These are phyloP conservation scores for Drosophila mettleri DNA, from an alignment of 2,888 invertebrate genomes.

Conservation along the genomic window DNA sequence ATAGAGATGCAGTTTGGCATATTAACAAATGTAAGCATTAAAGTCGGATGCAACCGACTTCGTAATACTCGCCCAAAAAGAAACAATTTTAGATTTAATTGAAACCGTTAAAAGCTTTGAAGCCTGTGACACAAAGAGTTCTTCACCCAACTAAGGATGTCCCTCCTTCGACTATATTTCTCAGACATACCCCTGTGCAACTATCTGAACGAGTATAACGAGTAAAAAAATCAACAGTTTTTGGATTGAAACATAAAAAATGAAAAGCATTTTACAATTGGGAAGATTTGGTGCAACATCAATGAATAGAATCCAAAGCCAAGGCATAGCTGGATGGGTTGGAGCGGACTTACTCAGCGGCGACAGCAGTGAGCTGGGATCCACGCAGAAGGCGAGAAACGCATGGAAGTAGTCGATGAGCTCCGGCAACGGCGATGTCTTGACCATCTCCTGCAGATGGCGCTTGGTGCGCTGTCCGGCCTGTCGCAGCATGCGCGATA, in stretches of 20 bases:
- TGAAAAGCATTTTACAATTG: constrained; percentile 30
- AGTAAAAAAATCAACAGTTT: not conserved
- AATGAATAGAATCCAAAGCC: constrained; percentile 11
- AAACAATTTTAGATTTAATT: not conserved
- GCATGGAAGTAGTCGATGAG: constrained; percentile 97
- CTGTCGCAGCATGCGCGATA: constrained; percentile 91
- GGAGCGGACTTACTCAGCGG: constrained; percentile 90
- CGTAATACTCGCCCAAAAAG: constrained; percentile 3
- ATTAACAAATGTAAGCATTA: not conserved
- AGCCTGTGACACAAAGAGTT: not conserved
- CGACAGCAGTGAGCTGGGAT: constrained; percentile 93
- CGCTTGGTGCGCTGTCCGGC: constrained; percentile 86
- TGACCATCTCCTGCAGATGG: constrained; percentile 90
- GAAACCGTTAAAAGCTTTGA: not conserved
- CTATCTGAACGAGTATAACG: not conserved
- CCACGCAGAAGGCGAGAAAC: constrained; percentile 97
- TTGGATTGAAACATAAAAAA: constrained; percentile 2
- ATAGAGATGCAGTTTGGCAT: not conserved
- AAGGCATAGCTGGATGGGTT: not conserved
- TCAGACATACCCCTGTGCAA: not conserved
- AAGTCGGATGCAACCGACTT: constrained; percentile 11
- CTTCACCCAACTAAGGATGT: not conserved
- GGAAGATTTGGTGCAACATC: constrained; percentile 51
- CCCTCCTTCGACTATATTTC: not conserved
- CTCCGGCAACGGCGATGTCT: constrained; percentile 91